A percentile compares a stretch with the other conserved stretches of the same genome.
Evolutionary conservation across 2,113 vertebrate species (phyloP).

Genomic region (Otus sunia): DNA sequence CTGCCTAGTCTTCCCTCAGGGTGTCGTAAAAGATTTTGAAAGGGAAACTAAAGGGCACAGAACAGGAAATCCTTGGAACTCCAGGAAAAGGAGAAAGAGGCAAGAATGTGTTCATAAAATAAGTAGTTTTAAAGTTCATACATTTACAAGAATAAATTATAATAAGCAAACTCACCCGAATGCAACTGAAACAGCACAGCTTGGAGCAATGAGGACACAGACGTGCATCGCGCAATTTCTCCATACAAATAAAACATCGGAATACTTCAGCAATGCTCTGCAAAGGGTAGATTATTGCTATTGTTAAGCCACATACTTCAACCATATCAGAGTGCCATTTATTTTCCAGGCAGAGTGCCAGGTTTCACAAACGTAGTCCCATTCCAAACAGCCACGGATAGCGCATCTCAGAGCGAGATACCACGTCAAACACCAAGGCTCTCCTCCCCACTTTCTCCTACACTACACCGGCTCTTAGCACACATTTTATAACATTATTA

Average conservation of each 20-base stretch:
- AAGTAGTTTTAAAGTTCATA: background rate
- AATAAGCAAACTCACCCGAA: slow-evolving; percentile 83
- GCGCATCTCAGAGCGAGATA: rapidly evolving
- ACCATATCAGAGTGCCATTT: background rate
- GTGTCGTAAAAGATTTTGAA: background rate
- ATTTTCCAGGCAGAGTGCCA: background rate
- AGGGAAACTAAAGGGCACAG: background rate
- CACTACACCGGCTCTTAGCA: background rate
- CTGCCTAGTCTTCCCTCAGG: background rate
- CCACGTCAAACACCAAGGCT: background rate
- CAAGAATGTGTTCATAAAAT: background rate
- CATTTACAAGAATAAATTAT: background rate
- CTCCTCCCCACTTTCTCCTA: background rate
- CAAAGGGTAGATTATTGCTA: background rate
- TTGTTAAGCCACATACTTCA: background rate
- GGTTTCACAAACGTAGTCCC: background rate
- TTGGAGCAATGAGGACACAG: slow-evolving; percentile 98
- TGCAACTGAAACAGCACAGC: slow-evolving; percentile 98
- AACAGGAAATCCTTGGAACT: background rate
- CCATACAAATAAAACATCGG: slow-evolving; percentile 99
- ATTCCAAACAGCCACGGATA: background rate
- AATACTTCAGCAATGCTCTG: slow-evolving; percentile 99
- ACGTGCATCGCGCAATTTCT: slow-evolving; percentile 94
- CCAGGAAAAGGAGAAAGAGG: background rate
- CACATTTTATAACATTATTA: rapidly evolving